Base-by-base conservation (phyloP, 2,113 vertebrate genomes). In the Oncorhynchus masou region DNA sequence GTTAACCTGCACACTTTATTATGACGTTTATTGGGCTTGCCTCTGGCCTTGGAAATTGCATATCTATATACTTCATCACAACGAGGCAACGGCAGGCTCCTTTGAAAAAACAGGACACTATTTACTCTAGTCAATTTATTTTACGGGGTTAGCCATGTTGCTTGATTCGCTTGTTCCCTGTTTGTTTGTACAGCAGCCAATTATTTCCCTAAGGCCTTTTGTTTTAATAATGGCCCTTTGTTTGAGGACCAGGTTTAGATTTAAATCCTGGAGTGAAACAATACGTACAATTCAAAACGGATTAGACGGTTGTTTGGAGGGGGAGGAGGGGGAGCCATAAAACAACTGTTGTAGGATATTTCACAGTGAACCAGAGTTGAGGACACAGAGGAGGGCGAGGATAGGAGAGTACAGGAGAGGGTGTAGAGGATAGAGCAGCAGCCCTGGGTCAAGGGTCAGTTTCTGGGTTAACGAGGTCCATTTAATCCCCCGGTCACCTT, bases 61-160 rank as follows among this genome's bases (percentile, higher is more conserved):
- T 79, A 88, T 86, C 84, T 84, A 82, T 86, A 81, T 71, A 80
- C 75, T 84, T 84, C 77, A 83, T 88, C 86, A 84, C 76, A 75
- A 74, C 5, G 13, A 62, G 20, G 54, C 19, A 62, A 54, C 1
- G 70, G 25, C 83, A 74, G 71, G 51, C 31, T 29, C 51, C 51
- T 20, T 65, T 64, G 29, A 74, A 82, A 78, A 79, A 79, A 79
- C 75, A 81, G 80, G 81, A 81, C 12, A 49, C 82, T 79, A 79
- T 84, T 86, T 84, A 84, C 78, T 72, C 74, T 54, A 75, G 25
- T 80, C 81, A 77, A 74, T 84, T 84, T 84, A 87, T 85, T 87
- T 85, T 82, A 82, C 74, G 22, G 59, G 19, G 70, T 72, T 19
- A 54, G 49, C 79, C 84, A 57, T 79, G 81, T 60, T 70, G 79